Base-by-base conservation (phyloP, 2,888 invertebrate species). In the Morpho helenor region DNA sequence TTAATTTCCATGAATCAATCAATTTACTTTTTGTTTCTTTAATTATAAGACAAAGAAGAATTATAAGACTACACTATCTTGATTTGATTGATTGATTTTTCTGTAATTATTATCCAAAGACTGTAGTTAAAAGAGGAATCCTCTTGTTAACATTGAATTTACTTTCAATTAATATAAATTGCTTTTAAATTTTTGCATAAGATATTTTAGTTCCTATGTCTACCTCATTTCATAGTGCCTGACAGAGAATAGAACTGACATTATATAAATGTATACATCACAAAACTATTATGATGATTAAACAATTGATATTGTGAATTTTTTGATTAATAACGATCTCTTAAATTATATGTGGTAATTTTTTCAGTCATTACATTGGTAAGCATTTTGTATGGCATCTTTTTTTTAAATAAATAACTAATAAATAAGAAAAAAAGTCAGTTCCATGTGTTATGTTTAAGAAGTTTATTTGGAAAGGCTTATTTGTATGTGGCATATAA, bases 211-310 rank as follows among this genome's bases (percentile, higher is more conserved):
- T 55, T 49, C 55, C 55, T 55, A 39, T 40, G 9, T 9, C 44
- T 49, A 55, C 55, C 55, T 55, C 49, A 49, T 8, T 44, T 44
- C 31, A 48, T 48, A 44, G 55, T 44, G 49, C 55, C n/a, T 55
- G 43, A 16, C 16, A 16, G 16, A 16, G 16, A 16, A 16, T 39
- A 39, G 49, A 55, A 55, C 55, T 55, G 55, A 49, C 55, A 55
- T 44, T 49, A 49, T 55, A 55, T 55, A 43, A 8, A 31, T 22
- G 4, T 52, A 39, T 39, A 52, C 40, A 6, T 10, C 31, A 10
- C 39, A 4, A 39, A n/a, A 52, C 44, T 44, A 7, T 49, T 10
- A 49, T 9, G 42, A 8, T 8, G 23, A 3, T 40, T 8, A 39
- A 8, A 9, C 10, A 7, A 44, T 40, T 31, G 40, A 40, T 46